These are phyloP conservation scores for Hipparchia sbordonii DNA, from an alignment of 2,888 invertebrate species.

Conservation along the genomic window DNA sequence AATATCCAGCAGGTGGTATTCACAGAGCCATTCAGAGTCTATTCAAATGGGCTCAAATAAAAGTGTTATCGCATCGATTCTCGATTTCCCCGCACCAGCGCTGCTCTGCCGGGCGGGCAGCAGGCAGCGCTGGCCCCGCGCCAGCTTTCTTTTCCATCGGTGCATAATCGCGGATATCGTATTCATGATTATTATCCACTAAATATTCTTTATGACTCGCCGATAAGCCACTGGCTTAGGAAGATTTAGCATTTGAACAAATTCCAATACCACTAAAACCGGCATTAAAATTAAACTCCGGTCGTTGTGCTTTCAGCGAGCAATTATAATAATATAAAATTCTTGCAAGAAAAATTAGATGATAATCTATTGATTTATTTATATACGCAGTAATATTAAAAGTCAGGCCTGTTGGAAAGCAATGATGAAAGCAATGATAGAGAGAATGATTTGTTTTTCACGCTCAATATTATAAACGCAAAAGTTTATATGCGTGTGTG, in stretches of 20 bases:
- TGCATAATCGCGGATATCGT: conserved; percentile 53
- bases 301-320: background rate
- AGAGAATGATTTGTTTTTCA: too few relatives aligned
- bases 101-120: conserved; percentile 53
- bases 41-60: conserved; percentile 75
- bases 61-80: conserved; percentile 70
- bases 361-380: too few relatives aligned
- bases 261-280: background rate
- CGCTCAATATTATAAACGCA: too few relatives aligned
- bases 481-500: too few relatives aligned
- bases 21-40: conserved; percentile 47
- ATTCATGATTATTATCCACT: conserved; percentile 54
- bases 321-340: too few relatives aligned
- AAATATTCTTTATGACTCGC: conserved; percentile 29
- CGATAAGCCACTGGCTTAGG: conserved; percentile 13
- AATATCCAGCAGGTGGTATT: conserved; percentile 37
- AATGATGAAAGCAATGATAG: too few relatives aligned
- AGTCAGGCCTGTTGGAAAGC: too few relatives aligned
- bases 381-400: too few relatives aligned
- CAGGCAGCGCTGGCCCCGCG: conserved; percentile 50
- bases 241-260: conserved; percentile 8
- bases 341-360: too few relatives aligned
- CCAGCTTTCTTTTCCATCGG: conserved; percentile 60
- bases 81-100: conserved; percentile 47
- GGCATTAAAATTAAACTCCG: background rate